Evolutionary conservation across 2,888 invertebrate species (phyloP), one percentile per base, ranked within the genome.

Genomic region (Athalia cordata): DNA sequence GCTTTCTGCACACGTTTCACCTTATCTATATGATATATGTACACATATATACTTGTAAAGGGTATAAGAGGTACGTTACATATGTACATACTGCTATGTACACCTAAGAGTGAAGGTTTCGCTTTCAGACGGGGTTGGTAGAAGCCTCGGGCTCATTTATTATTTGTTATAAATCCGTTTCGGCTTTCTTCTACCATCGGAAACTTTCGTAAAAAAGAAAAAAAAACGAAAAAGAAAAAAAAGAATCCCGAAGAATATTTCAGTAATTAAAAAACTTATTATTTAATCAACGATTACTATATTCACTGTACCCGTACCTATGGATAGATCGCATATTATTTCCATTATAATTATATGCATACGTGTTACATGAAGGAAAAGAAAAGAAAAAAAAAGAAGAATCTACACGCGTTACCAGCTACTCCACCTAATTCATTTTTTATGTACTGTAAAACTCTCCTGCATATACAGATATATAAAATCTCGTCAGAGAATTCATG

Each of bases 111-210:
- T 13, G 11, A 8, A 29, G 62, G 62, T 62, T 55, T 55, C 9
- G 29, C 29, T 29, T 29, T 55, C 13, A 29, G 13, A 15, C 62
- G 62, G 62, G 8, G 13, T 8, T 8, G 62, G 62, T 47, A 59
- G 47, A 13, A 59, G 45, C 59, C 50, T 2, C 29, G 62, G 62
- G 49, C 29, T 75, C 75, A 75, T 75, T 75, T 50, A 75, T 62
- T 75, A 75, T 75, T 75, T 75, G 50, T 11, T 29, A 29, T 47
- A 64, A 75, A 75, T 75, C 62, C 62, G 75, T 75, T 75, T 15
- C 43, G 43, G 62, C 72, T 47, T 11, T 13, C n/a, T 57, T 72
- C 72, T 72, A 72, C 45, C 59, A n/a, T 57, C 47, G n/a, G 47
- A 13, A 59, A 45, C 5, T 55, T 55, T 55, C n/a, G 9, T 7